Evolutionary conservation across 64 coral and sea anemone species (phyloP).

Genomic region (Dendrophyllia cribrosa): DNA sequence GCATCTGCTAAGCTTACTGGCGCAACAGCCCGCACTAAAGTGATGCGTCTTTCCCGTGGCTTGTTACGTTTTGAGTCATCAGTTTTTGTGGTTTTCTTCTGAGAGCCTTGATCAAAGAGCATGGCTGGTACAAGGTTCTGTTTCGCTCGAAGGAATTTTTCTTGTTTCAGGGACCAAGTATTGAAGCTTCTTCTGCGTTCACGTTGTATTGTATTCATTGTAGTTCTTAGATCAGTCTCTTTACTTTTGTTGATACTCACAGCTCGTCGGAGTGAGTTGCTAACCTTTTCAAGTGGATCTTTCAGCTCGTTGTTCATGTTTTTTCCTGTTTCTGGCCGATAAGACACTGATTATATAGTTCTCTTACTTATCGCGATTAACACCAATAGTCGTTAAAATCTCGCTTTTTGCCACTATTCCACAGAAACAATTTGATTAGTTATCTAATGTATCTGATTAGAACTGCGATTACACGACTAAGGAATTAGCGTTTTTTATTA

Average conservation of each 20-base stretch:
- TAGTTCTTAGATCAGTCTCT: conserved; percentile 84
- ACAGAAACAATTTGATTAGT: not conserved
- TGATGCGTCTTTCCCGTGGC: not conserved
- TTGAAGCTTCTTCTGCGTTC: conserved; percentile 77
- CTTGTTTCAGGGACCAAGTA: conserved; percentile 88
- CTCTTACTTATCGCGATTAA: not conserved
- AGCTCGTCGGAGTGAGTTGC: conserved; percentile 86
- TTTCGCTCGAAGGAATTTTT: conserved; percentile 85
- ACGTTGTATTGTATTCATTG: conserved; percentile 86
- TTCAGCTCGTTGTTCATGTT: conserved; percentile 86
- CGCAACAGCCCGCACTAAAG: conserved; percentile 9
- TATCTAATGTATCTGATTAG: not conserved
- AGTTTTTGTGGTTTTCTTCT: not conserved
- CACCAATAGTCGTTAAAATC: not conserved
- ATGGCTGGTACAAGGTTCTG: conserved; percentile 75
- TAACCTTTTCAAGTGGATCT: conserved; percentile 89
- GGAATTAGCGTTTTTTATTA: not conserved
- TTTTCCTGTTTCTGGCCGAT: not conserved
- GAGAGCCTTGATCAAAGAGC: not conserved
- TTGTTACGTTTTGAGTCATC: not conserved
- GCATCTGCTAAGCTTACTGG: not conserved
- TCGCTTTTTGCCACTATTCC: not conserved
- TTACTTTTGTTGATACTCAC: conserved; percentile 89
- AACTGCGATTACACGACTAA: conserved; percentile 10
- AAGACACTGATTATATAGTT: not conserved